phyloP scores from a whole-genome alignment of 2,113 vertebrate genomes.

The Rhegmatorhina hoffmannsi region DNA sequence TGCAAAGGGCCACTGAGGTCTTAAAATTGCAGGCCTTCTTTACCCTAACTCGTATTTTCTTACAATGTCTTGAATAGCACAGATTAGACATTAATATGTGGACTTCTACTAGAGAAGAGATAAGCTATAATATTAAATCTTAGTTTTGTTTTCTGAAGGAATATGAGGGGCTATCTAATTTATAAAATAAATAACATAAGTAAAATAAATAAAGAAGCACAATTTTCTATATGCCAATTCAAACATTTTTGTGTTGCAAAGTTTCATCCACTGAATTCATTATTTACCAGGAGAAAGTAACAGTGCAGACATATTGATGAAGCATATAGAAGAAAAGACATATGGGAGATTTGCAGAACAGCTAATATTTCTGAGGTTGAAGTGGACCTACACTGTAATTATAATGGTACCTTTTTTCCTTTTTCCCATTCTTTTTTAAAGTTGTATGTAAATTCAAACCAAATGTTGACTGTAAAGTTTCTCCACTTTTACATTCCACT shows the following conservation, averaged over 20 bases:
- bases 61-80: not conserved
- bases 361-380: not conserved
- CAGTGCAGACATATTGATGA: not conserved
- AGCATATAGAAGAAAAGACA: not conserved
- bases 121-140: not conserved
- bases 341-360: not conserved
- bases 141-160: not conserved
- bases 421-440: not conserved
- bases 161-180: not conserved
- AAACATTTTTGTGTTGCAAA: not conserved
- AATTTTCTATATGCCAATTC: not conserved
- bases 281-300: not conserved
- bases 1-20: not conserved
- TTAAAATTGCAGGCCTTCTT: not conserved
- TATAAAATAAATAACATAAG: not conserved
- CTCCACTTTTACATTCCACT: conserved; percentile 33
- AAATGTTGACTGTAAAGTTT: conserved; percentile 50
- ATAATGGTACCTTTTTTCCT: not conserved
- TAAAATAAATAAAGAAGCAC: not conserved
- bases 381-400: not conserved
- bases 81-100: not conserved
- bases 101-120: not conserved
- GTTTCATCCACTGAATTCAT: not conserved
- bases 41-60: not conserved
- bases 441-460: conserved; percentile 54